Evolutionary conservation across 1,140 invertebrate species (phyloP), one percentile per base, ranked within the genome.

Genomic region (Rhagoletis zephyria): DNA sequence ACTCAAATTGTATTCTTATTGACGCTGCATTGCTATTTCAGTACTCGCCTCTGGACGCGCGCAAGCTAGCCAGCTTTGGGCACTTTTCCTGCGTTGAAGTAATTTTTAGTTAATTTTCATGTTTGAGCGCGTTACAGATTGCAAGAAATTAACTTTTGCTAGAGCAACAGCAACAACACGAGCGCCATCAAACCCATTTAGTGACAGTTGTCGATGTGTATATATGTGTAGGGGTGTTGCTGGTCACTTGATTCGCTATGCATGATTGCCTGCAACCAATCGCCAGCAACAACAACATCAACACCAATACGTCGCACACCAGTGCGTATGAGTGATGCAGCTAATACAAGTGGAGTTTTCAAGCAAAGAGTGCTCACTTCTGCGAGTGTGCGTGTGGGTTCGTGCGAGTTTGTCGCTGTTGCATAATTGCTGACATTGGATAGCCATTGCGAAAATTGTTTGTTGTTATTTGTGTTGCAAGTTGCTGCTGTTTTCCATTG

Each of bases 91-190:
- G 74, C 74, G 45, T n/a, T 81, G n/a, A 81, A 56, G 74, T 81
- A 81, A 81, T 59, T 81, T 81, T 81, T 81, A 81, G 74, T 81
- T 81, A 81, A 81, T 81, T 81, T 81, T 81, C 74, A 81, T 81
- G 51, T 81, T 81, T 81, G 74, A 30, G 48, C 74, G 74, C 74
- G 74, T 56, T 81, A 81, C 48, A 56, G 74, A 81, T 81, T 81
- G 74, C 74, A 81, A 81, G 74, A 81, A 81, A 81, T 81, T 81
- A 81, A 81, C 74, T 81, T 81, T 81, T 81, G 48, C 48, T 7
- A 81, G 74, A 7, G 10, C 16, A 16, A 9, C 48, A 51, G 61
- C 61, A 63, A 63, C 4, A 63, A 63, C 16, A 30, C 7, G 19
- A 81, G n/a, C n/a, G 48, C 45, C 74, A 19, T 48, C 16, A 51